These are phyloP conservation scores for Neostethus bicornis DNA, from an alignment of 2,797 vertebrate genomes.

Conservation along the genomic window DNA sequence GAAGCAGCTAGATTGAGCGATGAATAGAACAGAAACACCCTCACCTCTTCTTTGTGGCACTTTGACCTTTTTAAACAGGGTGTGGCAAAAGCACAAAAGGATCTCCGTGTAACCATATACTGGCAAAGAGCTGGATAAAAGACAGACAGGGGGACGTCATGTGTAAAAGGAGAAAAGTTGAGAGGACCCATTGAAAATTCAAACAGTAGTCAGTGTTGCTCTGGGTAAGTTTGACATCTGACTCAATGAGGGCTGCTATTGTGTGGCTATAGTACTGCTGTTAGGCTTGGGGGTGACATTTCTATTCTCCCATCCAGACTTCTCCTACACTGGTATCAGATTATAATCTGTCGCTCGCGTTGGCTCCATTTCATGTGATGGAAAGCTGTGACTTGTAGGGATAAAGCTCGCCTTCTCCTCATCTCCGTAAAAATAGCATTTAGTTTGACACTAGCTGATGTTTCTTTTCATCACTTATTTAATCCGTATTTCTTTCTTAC, in stretches of 20 bases:
- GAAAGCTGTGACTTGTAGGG: slow-evolving; percentile 28
- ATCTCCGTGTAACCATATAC: slow-evolving; percentile 78
- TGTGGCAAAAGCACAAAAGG: slow-evolving; percentile 77
- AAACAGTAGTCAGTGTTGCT: slow-evolving; percentile 62
- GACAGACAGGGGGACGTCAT: slow-evolving; percentile 73
- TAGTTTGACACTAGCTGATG: slow-evolving; percentile 10
- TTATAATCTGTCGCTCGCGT: slow-evolving; percentile 68
- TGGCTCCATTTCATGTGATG: slow-evolving; percentile 59
- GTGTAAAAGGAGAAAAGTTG: slow-evolving; percentile 69
- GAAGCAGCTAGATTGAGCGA: slow-evolving; percentile 29
- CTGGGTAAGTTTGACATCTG: slow-evolving; percentile 71
- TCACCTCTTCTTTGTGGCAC: slow-evolving; percentile 72
- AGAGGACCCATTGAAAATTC: slow-evolving; percentile 67
- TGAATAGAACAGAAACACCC: slow-evolving; percentile 63
- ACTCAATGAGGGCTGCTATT: slow-evolving; percentile 65
- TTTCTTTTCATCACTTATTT: slow-evolving; percentile 25
- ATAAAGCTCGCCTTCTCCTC: slow-evolving; percentile 24
- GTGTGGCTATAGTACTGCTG: slow-evolving; percentile 61
- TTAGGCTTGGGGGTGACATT: slow-evolving; percentile 63
- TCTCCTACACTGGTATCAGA: slow-evolving; percentile 52
- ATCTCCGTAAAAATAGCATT: slow-evolving; percentile 24
- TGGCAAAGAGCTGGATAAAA: slow-evolving; percentile 65
- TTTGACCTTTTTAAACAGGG: slow-evolving; percentile 74
- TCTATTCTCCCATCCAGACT: slow-evolving; percentile 54
- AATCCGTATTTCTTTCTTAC: slow-evolving; percentile 13